Evolutionary conservation across 2,113 vertebrate species (phyloP).

Genomic region (Thinocorus orbignyianus): DNA sequence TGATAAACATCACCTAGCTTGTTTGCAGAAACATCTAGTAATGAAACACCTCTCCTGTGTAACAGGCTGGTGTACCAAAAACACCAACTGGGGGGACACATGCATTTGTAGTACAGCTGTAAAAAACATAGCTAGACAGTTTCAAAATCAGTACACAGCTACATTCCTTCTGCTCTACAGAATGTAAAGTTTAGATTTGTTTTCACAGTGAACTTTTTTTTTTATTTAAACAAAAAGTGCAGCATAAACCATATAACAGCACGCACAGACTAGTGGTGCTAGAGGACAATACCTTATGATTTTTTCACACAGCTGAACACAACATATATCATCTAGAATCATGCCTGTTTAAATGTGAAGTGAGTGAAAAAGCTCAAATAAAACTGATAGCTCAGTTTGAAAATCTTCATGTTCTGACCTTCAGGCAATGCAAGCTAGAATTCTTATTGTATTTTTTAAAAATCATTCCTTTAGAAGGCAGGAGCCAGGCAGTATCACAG

Average conservation of each 20-base stretch:
- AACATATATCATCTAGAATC: neutral
- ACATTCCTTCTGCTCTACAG: neutral
- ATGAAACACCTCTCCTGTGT: neutral
- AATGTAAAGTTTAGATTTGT: neutral
- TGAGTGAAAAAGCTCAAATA: neutral
- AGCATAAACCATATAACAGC: neutral
- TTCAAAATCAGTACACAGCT: neutral
- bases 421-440: neutral
- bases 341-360: neutral
- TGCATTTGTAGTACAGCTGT: neutral
- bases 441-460: neutral
- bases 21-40: neutral
- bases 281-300: neutral
- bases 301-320: neutral
- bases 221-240: fast-evolving
- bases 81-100: neutral
- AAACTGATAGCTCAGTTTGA: neutral
- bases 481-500: neutral
- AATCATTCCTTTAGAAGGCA: neutral
- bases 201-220: neutral
- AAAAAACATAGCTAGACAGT: neutral
- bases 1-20: neutral
- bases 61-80: neutral
- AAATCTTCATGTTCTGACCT: neutral
- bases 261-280: neutral